These are phyloP conservation scores for Nyleta sp. DNA, from an alignment of 2,888 invertebrate species.

Conservation along the genomic window DNA sequence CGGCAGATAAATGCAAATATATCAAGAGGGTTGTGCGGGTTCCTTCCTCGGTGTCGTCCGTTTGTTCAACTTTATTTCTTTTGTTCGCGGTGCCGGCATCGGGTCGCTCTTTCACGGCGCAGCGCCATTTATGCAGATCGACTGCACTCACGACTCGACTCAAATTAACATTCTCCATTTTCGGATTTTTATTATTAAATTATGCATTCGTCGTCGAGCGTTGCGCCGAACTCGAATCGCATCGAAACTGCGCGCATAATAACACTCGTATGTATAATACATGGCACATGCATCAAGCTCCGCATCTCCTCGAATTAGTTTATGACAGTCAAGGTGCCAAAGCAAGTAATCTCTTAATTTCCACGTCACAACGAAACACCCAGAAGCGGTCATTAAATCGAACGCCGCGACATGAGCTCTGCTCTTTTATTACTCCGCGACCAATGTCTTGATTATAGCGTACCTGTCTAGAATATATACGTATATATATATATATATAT, in stretches of 20 bases:
- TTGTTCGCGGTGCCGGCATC: conserved; percentile 43
- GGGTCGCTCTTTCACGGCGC: conserved; percentile 33
- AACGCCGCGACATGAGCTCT: conserved; percentile 20
- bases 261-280: conserved; percentile 7
- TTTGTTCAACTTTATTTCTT: conserved; percentile 67
- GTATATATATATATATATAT: conserved; percentile 17
- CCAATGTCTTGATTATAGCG: conserved; percentile 50
- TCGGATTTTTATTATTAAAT: conserved; percentile 45
- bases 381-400: conserved; percentile 40
- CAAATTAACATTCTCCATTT: conserved; percentile 67
- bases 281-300: conserved; percentile 1
- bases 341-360: conserved; percentile 32
- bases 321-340: conserved; percentile 31
- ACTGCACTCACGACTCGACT: conserved; percentile 44
- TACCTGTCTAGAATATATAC: neutral
- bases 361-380: conserved; percentile 23
- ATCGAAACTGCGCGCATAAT: conserved; percentile 19
- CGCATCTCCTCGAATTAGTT: conserved; percentile 12
- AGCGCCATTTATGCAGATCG: conserved; percentile 60
- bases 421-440: conserved; percentile 25
- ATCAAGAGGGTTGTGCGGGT: conserved; percentile 68
- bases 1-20: conserved; percentile 68
- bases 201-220: conserved; percentile 18
- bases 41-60: conserved; percentile 66
- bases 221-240: conserved; percentile 6